Conservation (phyloP, 2,797 vertebrate species). For the Enteromius trimaculatus region DNA sequence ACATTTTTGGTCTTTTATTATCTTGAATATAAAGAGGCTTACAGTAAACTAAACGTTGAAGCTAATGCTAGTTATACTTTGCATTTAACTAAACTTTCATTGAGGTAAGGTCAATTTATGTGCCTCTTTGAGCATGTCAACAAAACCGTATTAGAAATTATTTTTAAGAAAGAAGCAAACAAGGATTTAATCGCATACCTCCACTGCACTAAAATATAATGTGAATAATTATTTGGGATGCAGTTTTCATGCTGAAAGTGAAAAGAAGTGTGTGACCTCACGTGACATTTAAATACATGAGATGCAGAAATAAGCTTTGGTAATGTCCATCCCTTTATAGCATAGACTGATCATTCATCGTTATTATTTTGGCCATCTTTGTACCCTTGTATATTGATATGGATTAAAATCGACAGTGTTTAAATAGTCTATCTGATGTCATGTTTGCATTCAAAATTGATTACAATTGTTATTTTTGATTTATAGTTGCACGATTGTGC, state of each 20-base stretch:
- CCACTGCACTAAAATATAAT: background rate
- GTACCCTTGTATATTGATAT: conserved; percentile 12
- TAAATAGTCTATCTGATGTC: conserved; percentile 5
- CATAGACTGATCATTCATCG: background rate
- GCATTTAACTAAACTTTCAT: background rate
- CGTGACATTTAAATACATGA: background rate
- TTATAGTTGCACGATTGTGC: background rate
- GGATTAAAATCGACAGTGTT: conserved; percentile 13
- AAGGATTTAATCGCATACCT: background rate
- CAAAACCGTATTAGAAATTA: background rate
- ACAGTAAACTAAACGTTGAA: background rate
- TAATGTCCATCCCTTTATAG: background rate
- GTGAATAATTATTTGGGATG: background rate
- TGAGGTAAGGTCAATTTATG: background rate
- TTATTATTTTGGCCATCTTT: background rate
- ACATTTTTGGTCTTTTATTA: conserved; percentile 13
- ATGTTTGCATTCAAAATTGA: background rate
- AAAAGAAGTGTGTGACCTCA: background rate
- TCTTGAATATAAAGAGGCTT: background rate
- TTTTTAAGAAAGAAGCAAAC: background rate
- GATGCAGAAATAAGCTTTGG: conserved; percentile 1
- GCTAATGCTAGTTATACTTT: conserved; percentile 5
- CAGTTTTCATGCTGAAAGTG: background rate
- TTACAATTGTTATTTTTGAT: background rate
- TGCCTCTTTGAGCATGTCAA: background rate